Conservation (phyloP, 2,888 invertebrate species). For the Hypomecis punctinalis region DNA sequence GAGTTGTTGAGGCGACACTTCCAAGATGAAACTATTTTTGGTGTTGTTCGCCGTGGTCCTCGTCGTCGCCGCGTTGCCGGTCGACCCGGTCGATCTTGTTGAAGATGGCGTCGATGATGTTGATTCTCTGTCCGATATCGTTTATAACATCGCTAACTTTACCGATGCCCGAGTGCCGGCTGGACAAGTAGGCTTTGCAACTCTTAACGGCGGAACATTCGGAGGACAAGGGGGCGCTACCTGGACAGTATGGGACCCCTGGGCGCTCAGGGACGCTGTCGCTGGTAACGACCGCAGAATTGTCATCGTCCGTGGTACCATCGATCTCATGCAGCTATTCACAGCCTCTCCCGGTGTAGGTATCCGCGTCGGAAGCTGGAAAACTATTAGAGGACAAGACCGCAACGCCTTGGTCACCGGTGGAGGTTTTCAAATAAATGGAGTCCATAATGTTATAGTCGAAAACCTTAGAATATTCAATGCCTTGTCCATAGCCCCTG, state of each 20-base stretch:
- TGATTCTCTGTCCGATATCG: too few relatives aligned
- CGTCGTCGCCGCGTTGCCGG: constrained; percentile 18
- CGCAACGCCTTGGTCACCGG: constrained; percentile 29
- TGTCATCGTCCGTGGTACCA: constrained; percentile 32
- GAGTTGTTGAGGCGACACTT: neutral
- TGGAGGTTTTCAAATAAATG: constrained; percentile 17
- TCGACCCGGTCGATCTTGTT: neutral
- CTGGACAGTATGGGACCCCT: constrained; percentile 38
- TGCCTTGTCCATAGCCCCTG: constrained; percentile 30
- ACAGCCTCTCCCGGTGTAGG: constrained; percentile 27
- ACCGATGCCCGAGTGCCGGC: neutral
- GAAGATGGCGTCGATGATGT: too few relatives aligned
- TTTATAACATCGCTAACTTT: too few relatives aligned
- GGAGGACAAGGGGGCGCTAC: constrained; percentile 32
- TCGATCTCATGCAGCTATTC: constrained; percentile 31
- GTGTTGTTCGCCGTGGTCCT: constrained; percentile 14
- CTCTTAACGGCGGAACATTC: constrained; percentile 8
- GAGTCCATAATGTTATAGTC: constrained; percentile 23
- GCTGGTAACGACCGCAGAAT: constrained; percentile 12
- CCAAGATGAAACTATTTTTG: constrained; percentile 24
- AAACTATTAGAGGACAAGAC: constrained; percentile 28
- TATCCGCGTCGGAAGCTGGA: constrained; percentile 18
- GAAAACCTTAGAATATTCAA: constrained; percentile 32
- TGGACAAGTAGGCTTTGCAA: constrained; percentile 13
- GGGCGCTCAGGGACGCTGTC: constrained; percentile 30